A percentile compares a stretch with the other conserved stretches of the same genome.
Evolutionary conservation across 2,797 vertebrate genomes (phyloP).

Genomic region (Eutrigla gurnardus): DNA sequence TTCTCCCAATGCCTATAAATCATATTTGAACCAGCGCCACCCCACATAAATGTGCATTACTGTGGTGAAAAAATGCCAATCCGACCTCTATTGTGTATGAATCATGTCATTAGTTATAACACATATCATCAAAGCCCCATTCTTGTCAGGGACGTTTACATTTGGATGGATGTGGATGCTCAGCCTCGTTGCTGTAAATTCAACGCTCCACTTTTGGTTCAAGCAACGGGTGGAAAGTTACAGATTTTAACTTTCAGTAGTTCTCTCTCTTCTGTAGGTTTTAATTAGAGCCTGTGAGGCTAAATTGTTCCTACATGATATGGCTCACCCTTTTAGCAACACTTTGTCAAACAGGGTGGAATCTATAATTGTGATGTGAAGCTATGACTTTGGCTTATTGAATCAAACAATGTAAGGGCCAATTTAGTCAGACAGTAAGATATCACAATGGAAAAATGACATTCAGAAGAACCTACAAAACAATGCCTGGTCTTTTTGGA

Average conservation of each 20-base stretch:
- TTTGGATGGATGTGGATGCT: neutral
- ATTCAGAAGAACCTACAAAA: neutral
- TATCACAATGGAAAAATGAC: neutral
- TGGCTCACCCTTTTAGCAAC: constrained; percentile 6
- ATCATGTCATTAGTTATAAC: neutral
- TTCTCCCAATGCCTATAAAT: neutral
- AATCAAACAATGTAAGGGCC: neutral
- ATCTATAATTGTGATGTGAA: neutral
- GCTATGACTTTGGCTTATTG: neutral
- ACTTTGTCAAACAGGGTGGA: neutral
- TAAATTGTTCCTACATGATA: constrained; percentile 5
- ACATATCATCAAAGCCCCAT: neutral
- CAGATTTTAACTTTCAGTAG: neutral
- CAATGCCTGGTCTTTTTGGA: neutral
- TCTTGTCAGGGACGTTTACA: neutral
- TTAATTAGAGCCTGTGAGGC: neutral
- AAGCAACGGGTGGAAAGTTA: neutral
- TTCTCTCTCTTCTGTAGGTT: neutral
- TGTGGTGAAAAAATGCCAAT: neutral
- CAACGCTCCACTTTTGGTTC: neutral
- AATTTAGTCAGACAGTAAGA: neutral
- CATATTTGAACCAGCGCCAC: neutral
- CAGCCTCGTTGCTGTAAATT: neutral
- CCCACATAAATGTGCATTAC: neutral
- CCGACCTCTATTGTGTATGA: neutral